Base-by-base conservation (phyloP, 2,113 vertebrate genomes). In the Isichthys henryi region DNA sequence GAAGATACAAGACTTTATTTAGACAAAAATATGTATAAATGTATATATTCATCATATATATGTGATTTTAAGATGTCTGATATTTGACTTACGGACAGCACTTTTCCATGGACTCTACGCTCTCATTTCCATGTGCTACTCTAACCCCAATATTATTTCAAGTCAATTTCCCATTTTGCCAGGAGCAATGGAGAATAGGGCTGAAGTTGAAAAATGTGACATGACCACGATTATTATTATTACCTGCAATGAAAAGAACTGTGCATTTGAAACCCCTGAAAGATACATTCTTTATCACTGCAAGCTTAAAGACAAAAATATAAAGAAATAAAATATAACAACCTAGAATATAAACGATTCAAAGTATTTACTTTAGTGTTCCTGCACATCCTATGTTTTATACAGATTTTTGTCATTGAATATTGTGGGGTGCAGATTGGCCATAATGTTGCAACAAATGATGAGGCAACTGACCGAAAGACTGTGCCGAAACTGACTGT, bases 161-260 rank as follows among this genome's bases (percentile, higher is more conserved):
- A 70, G 62, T 31, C 62, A 70, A 31, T 70, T 70, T 70, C n/a
- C 62, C 62, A 70, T 70, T 70, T 70, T 70, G n/a, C 62, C 62
- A 31, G 62, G n/a, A 70, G 62, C 62, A 70, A n/a, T 31, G n/a
- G 10, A 31, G 62, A 70, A 70, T 11, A 70, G n/a, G n/a, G n/a
- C 62, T 31, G 62, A 31, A 80, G 88, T 66, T 80, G 70, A 88
- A 46, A 82, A 80, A 66, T 88, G 88, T 80, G 31, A 88, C 45
- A n/a, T 88, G 87, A 58, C n/a, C 87, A n/a, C 56, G 43, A 88
- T 88, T 62, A 88, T 70, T 66, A 88, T 70, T 27, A 88, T 70
- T 88, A 88, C 56, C 62, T 70, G 62, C 62, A 70, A 70, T 45
- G 87, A 66, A 66, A 4, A 45, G 58, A n/a, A 17, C 8, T 23